These are phyloP conservation scores for Quadroppia sp. DNA, from an alignment of 2,888 invertebrate genomes.

Conservation along the genomic window DNA sequence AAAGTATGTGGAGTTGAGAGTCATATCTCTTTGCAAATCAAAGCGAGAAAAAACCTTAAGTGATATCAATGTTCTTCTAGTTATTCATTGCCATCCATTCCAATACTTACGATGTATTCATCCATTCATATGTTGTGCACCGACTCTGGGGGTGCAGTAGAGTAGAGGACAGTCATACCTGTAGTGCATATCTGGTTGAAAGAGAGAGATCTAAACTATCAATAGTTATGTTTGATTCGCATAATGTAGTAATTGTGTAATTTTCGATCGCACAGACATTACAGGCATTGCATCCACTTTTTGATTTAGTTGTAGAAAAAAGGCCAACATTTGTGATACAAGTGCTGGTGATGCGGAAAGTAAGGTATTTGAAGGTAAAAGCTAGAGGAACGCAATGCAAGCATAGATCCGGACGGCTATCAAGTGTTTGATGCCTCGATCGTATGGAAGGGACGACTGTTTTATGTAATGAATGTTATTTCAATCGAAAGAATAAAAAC, in stretches of 20 bases:
- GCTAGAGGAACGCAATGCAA: background rate
- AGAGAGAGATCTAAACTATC: conserved; percentile 3
- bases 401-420: conserved; percentile 21
- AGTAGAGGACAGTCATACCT: background rate
- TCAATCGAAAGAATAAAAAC: conserved; percentile 2
- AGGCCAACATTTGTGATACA: background rate
- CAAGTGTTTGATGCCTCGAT: background rate
- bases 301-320: background rate
- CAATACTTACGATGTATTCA: conserved; percentile 3
- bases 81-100: background rate
- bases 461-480: conserved; percentile 22
- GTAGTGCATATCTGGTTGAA: background rate
- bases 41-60: background rate
- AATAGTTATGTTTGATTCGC: conserved; percentile 17
- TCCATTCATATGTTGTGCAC: background rate
- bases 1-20: background rate
- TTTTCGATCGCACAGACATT: background rate
- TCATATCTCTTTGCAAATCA: conserved; percentile 11
- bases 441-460: background rate
- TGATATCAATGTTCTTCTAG: background rate
- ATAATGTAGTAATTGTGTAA: conserved; percentile 25
- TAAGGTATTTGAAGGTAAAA: conserved; percentile 9
- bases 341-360: conserved; percentile 30
- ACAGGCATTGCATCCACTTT: background rate
- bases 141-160: background rate